These are phyloP conservation scores for Diaprepes abbreviatus DNA, from an alignment of 2,888 invertebrate genomes.

Conservation along the genomic window DNA sequence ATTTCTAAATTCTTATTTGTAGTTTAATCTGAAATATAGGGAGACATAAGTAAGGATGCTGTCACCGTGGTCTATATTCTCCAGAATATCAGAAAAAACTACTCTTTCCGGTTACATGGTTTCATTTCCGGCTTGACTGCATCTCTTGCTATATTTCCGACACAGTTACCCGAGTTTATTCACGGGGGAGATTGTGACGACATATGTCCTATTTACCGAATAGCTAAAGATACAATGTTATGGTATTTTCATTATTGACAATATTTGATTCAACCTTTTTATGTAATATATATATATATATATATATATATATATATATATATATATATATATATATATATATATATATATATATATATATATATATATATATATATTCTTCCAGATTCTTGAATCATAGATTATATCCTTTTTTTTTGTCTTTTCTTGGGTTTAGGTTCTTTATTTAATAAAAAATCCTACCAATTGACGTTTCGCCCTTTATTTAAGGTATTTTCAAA, in stretches of 20 bases:
- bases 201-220: slow-evolving; percentile 74
- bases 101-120: slow-evolving; percentile 71
- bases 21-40: neutral
- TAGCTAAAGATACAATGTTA: slow-evolving; percentile 7
- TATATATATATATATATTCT: too few relatives aligned
- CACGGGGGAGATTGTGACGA: slow-evolving; percentile 72
- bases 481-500: too few relatives aligned
- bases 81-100: slow-evolving; percentile 64
- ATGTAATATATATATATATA: too few relatives aligned
- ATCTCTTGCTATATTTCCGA: slow-evolving; percentile 67
- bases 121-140: slow-evolving; percentile 69
- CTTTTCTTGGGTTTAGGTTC: too few relatives aligned
- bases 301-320: too few relatives aligned
- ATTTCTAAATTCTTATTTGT: slow-evolving; percentile 5
- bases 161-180: slow-evolving; percentile 73
- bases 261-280: too few relatives aligned
- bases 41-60: slow-evolving; percentile 15
- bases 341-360: neutral
- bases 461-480: too few relatives aligned
- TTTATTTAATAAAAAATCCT: too few relatives aligned
- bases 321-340: too few relatives aligned
- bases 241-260: too few relatives aligned
- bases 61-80: slow-evolving; percentile 40
- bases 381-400: too few relatives aligned
- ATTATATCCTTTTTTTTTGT: too few relatives aligned